Evolutionary conservation across 2,888 invertebrate genomes (phyloP), one percentile per base, ranked within the genome.

Genomic region (Odontocolon sp.): DNA sequence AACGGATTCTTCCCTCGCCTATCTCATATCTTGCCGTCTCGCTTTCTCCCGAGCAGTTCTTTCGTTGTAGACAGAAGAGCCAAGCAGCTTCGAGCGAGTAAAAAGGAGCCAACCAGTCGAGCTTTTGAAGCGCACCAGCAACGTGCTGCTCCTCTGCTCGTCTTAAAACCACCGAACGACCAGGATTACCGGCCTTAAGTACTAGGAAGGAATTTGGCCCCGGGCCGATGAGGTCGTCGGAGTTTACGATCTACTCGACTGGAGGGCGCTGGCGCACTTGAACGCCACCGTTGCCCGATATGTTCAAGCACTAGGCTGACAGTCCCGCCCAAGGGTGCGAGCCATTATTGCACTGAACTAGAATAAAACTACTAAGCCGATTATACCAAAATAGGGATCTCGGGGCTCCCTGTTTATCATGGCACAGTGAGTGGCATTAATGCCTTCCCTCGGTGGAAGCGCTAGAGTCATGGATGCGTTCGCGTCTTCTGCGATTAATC

Each of bases 171-270:
- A 71, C 79, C 76, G 71, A 84, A 83, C 80, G 82, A 77, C 78
- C 77, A 73, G 81, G 84, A 84, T 84, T 83, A 84, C 83, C 73
- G 67, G 70, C 74, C 82, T 81, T 72, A 80, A 84, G 84, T 83
- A 83, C 80, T 81, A 63, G 73, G 81, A 67, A 75, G 80, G 79
- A 82, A 83, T 84, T 83, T 79, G 70, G 79, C 77, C 77, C 63
- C 66, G 59, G 77, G 80, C 75, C 77, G 80, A 80, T 80, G 75
- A 78, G 77, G 77, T 80, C 72, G 69, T 56, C 50, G 74, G 67
- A 71, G 77, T 77, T 78, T 77, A 79, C 79, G 77, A 77, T 76
- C 76, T 59, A 71, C 52, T 70, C 66, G 45, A 61, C 45, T n/a
- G n/a, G n/a, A n/a, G 31, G 54, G 57, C 52, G 54, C 45, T 28